Evolutionary conservation across 2,113 vertebrate species (phyloP), one percentile per base, ranked within the genome.

Genomic region (Acanthisitta chloris): DNA sequence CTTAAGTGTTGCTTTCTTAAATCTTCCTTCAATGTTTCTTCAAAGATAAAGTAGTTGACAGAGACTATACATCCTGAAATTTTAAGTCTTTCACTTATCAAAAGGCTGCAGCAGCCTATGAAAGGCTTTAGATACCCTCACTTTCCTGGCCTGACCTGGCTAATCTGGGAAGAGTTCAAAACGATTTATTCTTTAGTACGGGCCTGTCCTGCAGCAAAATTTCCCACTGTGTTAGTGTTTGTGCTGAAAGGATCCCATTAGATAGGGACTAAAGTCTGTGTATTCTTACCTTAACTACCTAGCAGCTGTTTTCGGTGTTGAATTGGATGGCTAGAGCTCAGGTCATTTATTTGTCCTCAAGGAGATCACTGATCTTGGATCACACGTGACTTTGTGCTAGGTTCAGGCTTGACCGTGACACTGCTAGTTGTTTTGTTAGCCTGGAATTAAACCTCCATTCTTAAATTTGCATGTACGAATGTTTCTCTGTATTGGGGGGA

Each of bases 31-130:
- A 90, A 76, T 40, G 90, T 79, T 96, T 61, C 76, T 83, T 83
- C 49, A 38, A 34, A 93, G 95, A 95, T 96, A 88, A 95, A 77
- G 43, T 42, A 48, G 52, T 61, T 94, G 76, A 72, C 76, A 73
- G 90, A 79, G 79, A 46, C 55, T 78, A 6, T 18, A 6, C 8
- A 0, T 48, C 33, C 31, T 79, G 82, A 94, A 93, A 79, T 71
- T 86, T 49, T 24, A 94, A 61, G 72, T 92, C 40, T 48, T 76
- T 73, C 55, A 54, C 82, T 96, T 97, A 93, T 96, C 86, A 72
- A 17, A 93, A 65, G 36, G 66, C 43, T 1, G 8, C 95, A 94
- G 88, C 79, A 74, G 65, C 69, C 12, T 65, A 36, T 49, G 57
- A 81, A 88, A 86, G 66, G 25, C 76, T 95, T 24, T 70, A 58